Percentiles rank a stretch among this genome's conserved stretches.
phyloP scores from a whole-genome alignment of 2,113 vertebrate genomes.

The Alouatta palliata region DNA sequence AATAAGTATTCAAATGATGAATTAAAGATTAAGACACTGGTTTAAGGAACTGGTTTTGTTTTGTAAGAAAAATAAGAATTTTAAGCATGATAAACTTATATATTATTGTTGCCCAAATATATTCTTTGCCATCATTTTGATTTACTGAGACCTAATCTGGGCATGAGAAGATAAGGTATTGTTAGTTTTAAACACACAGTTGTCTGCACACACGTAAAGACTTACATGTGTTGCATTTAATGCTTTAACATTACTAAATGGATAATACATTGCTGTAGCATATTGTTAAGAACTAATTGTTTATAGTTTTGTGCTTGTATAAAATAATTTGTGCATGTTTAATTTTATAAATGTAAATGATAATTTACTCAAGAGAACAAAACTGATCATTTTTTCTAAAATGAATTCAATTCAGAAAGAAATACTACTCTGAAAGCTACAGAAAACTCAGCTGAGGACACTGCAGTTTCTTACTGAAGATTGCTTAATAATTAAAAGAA shows the following conservation, averaged over 20 bases:
- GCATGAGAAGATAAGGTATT: background rate
- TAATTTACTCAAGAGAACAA: slow-evolving; percentile 24
- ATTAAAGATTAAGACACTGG: background rate
- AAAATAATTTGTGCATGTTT: slow-evolving; percentile 35
- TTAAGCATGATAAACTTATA: background rate
- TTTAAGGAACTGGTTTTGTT: slow-evolving; percentile 33
- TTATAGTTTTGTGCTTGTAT: background rate
- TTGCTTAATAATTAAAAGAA: slow-evolving; percentile 16
- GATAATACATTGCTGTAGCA: background rate
- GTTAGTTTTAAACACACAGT: slow-evolving; percentile 54
- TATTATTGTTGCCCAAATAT: background rate
- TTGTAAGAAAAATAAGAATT: slow-evolving; percentile 21
- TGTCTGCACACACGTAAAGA: background rate
- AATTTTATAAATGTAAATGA: slow-evolving; percentile 36
- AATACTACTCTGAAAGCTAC: background rate
- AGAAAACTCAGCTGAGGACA: background rate
- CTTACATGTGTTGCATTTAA: background rate
- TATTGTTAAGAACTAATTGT: slow-evolving; percentile 1
- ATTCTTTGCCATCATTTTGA: background rate
- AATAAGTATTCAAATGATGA: slow-evolving; percentile 35
- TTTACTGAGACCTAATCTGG: background rate
- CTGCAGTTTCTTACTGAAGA: slow-evolving; percentile 30
- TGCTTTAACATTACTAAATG: background rate
- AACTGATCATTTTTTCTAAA: slow-evolving; percentile 21
- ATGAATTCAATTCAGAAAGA: slow-evolving; percentile 33